phyloP scores from a whole-genome alignment of 2,888 invertebrate species.

The Lucinisca nassula region DNA sequence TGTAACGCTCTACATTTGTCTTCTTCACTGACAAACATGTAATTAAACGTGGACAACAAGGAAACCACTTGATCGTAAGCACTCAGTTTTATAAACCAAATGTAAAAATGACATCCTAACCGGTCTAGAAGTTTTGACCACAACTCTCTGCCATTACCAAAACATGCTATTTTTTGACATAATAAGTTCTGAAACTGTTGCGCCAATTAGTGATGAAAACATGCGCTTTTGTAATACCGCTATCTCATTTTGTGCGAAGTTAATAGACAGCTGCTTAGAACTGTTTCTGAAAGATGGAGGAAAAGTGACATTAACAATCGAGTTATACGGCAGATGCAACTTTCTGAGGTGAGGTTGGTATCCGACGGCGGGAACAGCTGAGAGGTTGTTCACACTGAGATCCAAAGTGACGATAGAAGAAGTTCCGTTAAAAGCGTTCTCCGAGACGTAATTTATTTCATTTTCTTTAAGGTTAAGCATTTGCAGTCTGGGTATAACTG shows the following conservation, averaged over 20 bases:
- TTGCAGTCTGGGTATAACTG: conserved; percentile 49
- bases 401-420: conserved; percentile 56
- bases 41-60: too few species aligned
- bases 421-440: conserved; percentile 62
- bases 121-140: too few species aligned
- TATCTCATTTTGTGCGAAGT: conserved; percentile 74
- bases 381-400: conserved; percentile 71
- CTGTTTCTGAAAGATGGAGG: conserved; percentile 60
- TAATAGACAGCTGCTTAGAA: conserved; percentile 56
- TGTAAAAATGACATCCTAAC: too few species aligned
- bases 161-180: conserved; percentile 73
- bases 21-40: too few species aligned
- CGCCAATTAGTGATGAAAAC: conserved; percentile 64
- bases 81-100: too few species aligned
- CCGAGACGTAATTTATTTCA: neutral
- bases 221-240: conserved; percentile 62
- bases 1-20: too few species aligned
- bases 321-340: conserved; percentile 72
- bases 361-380: conserved; percentile 63
- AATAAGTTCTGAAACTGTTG: conserved; percentile 66
- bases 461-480: conserved; percentile 47
- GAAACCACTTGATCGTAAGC: too few species aligned
- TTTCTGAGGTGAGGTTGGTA: conserved; percentile 61
- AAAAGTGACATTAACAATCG: conserved; percentile 73
- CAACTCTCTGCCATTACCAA: conserved; percentile 64